Evolutionary conservation across 1,140 invertebrate genomes (phyloP).

Genomic region (Ridgeia piscesae): DNA sequence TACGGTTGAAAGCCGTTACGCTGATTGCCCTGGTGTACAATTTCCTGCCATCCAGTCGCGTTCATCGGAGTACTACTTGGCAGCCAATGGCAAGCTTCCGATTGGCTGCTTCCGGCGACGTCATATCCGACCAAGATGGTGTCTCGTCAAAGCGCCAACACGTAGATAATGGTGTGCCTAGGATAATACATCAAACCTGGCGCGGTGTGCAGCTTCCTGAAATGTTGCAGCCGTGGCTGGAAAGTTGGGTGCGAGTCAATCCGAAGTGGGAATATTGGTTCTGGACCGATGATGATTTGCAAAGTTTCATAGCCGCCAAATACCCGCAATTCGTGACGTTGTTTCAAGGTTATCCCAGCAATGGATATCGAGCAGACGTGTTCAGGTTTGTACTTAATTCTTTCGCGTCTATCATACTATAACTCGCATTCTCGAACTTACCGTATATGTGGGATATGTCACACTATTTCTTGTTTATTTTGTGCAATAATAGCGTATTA

Average conservation of each 20-base stretch:
- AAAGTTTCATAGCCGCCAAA: constrained; percentile 19
- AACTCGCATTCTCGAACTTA: too few species aligned
- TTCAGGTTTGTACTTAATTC: constrained; percentile 2
- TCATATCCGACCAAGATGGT: background rate
- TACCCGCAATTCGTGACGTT: constrained; percentile 16
- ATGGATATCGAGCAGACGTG: background rate
- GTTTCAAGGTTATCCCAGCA: background rate
- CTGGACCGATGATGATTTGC: constrained; percentile 21
- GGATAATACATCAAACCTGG: constrained; percentile 25
- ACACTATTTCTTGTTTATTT: too few species aligned
- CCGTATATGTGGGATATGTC: too few species aligned
- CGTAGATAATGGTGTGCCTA: constrained; percentile 5
- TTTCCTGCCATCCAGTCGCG: background rate
- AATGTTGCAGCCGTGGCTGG: constrained; percentile 11
- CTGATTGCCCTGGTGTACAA: background rate
- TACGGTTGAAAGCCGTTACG: background rate
- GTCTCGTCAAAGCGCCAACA: background rate
- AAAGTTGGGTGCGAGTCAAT: constrained; percentile 19
- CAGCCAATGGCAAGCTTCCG: background rate
- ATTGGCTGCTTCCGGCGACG: background rate
- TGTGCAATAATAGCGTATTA: too few species aligned
- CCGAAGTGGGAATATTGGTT: constrained; percentile 29
- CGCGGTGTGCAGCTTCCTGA: constrained; percentile 8
- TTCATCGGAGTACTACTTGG: background rate
- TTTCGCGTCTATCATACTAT: background rate